These are phyloP conservation scores for Saturnia japonica DNA, from an alignment of 2,888 invertebrate genomes.

Conservation along the genomic window DNA sequence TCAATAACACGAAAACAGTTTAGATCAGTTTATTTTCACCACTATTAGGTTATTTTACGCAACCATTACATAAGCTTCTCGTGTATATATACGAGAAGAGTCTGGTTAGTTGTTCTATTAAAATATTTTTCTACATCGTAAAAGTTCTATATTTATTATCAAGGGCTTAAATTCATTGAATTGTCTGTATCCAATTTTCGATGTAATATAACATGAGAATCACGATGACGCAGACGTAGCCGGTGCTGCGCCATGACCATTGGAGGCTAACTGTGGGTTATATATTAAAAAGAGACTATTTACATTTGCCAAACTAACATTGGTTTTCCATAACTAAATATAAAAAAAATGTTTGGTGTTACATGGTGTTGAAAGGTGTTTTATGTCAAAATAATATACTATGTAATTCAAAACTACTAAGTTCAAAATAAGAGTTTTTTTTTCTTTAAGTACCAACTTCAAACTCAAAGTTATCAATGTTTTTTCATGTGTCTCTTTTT, in stretches of 20 bases:
- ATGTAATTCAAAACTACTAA: too few species aligned
- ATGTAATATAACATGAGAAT: neutral
- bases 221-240: neutral
- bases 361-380: neutral
- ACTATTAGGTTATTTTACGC: neutral
- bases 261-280: neutral
- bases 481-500: too few species aligned
- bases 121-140: neutral
- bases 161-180: neutral
- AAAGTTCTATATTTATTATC: neutral
- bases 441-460: too few species aligned
- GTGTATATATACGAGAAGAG: neutral
- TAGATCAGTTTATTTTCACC: neutral
- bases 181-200: neutral
- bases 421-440: too few species aligned
- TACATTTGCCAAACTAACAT: neutral
- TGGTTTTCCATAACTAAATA: neutral
- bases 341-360: neutral
- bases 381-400: neutral
- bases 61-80: too few species aligned
- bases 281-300: neutral
- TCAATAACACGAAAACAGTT: neutral
- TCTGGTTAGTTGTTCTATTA: neutral
- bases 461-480: too few species aligned
- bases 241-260: too few species aligned